These are phyloP conservation scores for Argentina silus DNA, from an alignment of 2,797 vertebrate species.

Conservation along the genomic window DNA sequence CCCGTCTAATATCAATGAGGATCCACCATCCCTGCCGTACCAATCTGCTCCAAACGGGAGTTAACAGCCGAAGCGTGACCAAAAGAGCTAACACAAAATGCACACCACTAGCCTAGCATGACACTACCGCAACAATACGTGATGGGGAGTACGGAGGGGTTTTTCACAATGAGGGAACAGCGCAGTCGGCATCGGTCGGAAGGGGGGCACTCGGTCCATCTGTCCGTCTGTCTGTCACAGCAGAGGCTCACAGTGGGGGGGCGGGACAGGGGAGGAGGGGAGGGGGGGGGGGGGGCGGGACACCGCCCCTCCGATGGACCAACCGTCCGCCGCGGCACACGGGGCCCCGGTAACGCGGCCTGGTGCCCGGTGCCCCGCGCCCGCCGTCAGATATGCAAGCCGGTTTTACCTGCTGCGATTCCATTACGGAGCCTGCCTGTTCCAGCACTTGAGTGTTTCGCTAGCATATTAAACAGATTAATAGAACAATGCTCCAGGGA, in stretches of 20 bases:
- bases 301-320: conserved; percentile 44
- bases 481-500: conserved; percentile 86
- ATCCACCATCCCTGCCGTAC: too few relatives aligned
- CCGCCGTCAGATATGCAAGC: conserved; percentile 74
- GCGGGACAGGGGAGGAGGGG: neutral
- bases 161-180: conserved; percentile 34
- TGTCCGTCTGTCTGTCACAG: conserved; percentile 61
- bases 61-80: neutral
- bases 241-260: conserved; percentile 61
- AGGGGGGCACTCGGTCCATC: conserved; percentile 58
- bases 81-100: neutral
- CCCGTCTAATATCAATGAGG: too few relatives aligned
- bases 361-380: conserved; percentile 36
- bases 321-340: conserved; percentile 40
- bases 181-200: conserved; percentile 23
- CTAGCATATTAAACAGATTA: conserved; percentile 91
- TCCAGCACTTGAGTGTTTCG: conserved; percentile 79
- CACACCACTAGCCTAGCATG: neutral
- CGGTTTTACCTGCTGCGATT: conserved; percentile 78
- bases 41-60: too few relatives aligned
- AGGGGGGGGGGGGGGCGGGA: conserved; percentile 19
- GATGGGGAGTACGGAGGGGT: conserved; percentile 23
- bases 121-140: conserved; percentile 20
- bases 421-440: conserved; percentile 80
- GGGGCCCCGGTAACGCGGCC: conserved; percentile 47